Evolutionary conservation across 2,888 invertebrate species (phyloP).

Genomic region (Rhodophaea formosa): DNA sequence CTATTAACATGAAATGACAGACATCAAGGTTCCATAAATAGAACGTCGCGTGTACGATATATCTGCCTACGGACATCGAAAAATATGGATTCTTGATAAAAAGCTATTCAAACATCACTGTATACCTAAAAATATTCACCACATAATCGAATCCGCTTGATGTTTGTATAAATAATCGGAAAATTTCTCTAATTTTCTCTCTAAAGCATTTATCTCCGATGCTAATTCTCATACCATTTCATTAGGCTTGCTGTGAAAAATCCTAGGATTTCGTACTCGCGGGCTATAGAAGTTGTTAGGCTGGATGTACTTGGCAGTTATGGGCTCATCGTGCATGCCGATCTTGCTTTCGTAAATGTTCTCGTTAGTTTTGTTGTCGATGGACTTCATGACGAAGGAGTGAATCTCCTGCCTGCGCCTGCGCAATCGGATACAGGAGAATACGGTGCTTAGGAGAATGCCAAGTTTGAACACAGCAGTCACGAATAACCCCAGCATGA

Average conservation of each 20-base stretch:
- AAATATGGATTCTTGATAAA: too few species aligned
- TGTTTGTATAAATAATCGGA: constrained; percentile 76
- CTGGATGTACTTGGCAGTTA: constrained; percentile 70
- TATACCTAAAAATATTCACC: constrained; percentile 53
- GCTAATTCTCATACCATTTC: constrained; percentile 81
- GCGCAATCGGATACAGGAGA: constrained; percentile 85
- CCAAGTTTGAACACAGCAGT: constrained; percentile 87
- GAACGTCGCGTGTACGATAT: too few species aligned
- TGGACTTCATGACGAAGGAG: constrained; percentile 60
- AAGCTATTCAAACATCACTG: neutral
- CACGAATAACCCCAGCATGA: constrained; percentile 84
- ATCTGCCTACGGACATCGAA: too few species aligned
- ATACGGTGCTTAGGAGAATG: constrained; percentile 85
- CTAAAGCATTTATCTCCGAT: constrained; percentile 79
- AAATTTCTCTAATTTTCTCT: constrained; percentile 73
- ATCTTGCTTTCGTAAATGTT: constrained; percentile 67
- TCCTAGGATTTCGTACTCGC: constrained; percentile 67
- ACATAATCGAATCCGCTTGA: constrained; percentile 83
- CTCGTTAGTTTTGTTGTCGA: constrained; percentile 62
- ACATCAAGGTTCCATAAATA: too few species aligned
- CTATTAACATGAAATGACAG: too few species aligned
- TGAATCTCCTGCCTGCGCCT: constrained; percentile 72
- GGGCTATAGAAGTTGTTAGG: constrained; percentile 77
- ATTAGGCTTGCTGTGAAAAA: constrained; percentile 70
- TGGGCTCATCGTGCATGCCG: constrained; percentile 60